Conservation (phyloP, 1,140 invertebrate genomes). For the Octopus sinensis region DNA sequence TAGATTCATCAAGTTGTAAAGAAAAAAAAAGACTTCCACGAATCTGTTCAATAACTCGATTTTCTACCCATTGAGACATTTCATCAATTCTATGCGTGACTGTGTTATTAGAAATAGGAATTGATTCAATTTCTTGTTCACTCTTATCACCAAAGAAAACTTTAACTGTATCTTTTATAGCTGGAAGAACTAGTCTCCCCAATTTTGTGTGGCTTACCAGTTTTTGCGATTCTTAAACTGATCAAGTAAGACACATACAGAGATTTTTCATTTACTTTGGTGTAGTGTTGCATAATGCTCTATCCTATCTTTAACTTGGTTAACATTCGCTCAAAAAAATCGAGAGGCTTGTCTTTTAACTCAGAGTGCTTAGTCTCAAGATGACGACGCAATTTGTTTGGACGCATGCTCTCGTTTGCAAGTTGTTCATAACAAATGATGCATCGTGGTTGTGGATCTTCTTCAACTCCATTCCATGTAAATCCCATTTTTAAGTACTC, state of each 20-base stretch:
- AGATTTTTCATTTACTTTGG: slow-evolving; percentile 3
- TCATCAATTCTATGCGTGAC: slow-evolving; percentile 7
- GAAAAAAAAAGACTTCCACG: background rate
- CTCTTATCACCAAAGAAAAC: slow-evolving; percentile 2
- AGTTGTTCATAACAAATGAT: too few species aligned
- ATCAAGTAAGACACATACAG: background rate
- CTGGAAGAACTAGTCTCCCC: background rate
- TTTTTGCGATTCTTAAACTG: background rate
- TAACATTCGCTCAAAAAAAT: slow-evolving; percentile 7
- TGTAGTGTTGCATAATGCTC: background rate
- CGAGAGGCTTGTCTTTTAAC: slow-evolving; percentile 8
- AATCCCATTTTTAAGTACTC: too few species aligned
- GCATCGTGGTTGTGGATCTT: too few species aligned
- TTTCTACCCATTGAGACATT: slow-evolving; percentile 1
- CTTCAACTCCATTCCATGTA: too few species aligned
- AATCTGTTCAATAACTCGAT: background rate
- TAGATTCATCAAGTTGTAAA: slow-evolving; percentile 1
- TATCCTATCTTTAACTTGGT: background rate
- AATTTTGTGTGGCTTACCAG: background rate
- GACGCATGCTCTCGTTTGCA: background rate
- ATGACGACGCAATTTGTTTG: background rate
- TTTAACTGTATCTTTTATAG: background rate
- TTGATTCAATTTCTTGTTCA: background rate
- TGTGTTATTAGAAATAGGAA: slow-evolving; percentile 1
- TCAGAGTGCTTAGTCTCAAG: background rate